Conservation (phyloP, 1,140 invertebrate genomes). For the Capitella teleta region DNA sequence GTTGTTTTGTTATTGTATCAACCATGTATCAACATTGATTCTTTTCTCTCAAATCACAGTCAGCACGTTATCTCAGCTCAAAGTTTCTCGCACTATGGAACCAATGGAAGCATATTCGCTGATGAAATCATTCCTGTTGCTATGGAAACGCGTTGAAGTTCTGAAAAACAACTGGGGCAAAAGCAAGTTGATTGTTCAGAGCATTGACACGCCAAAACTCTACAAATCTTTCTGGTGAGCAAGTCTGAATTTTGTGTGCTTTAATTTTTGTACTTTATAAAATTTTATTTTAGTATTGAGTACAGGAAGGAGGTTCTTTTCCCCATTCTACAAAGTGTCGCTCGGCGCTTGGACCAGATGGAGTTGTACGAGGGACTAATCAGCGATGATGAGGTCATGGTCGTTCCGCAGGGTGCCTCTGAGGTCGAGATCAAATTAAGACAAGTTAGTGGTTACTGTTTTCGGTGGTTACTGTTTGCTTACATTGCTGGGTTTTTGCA, state of each 20-base stretch:
- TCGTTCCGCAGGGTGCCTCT: slow-evolving; percentile 33
- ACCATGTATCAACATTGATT: too few relatives aligned
- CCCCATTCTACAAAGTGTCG: slow-evolving; percentile 22
- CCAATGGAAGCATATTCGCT: slow-evolving; percentile 32
- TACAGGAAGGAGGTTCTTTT: slow-evolving; percentile 3
- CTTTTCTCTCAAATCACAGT: too few relatives aligned
- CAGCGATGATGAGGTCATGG: slow-evolving; percentile 28
- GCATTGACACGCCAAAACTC: slow-evolving; percentile 21
- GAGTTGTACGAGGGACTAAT: slow-evolving; percentile 36
- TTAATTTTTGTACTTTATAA: neutral
- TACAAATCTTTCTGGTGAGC: slow-evolving; percentile 30
- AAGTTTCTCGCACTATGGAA: slow-evolving; percentile 23
- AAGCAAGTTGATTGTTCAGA: slow-evolving; percentile 24
- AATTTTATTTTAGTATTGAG: neutral
- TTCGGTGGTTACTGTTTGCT: neutral
- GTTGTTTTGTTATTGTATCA: too few relatives aligned
- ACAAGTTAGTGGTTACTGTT: slow-evolving; percentile 14
- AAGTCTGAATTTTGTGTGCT: neutral
- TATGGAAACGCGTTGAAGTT: slow-evolving; percentile 38
- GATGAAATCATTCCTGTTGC: slow-evolving; percentile 33
- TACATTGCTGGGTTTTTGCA: slow-evolving; percentile 14
- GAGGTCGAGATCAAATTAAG: slow-evolving; percentile 34
- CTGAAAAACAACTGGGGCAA: slow-evolving; percentile 34
- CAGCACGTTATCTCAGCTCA: too few relatives aligned
- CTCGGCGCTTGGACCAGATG: slow-evolving; percentile 27